Evolutionary conservation across 1,140 invertebrate genomes (phyloP), one percentile per base, ranked within the genome.

Genomic region (Agraylea sexmaculata): DNA sequence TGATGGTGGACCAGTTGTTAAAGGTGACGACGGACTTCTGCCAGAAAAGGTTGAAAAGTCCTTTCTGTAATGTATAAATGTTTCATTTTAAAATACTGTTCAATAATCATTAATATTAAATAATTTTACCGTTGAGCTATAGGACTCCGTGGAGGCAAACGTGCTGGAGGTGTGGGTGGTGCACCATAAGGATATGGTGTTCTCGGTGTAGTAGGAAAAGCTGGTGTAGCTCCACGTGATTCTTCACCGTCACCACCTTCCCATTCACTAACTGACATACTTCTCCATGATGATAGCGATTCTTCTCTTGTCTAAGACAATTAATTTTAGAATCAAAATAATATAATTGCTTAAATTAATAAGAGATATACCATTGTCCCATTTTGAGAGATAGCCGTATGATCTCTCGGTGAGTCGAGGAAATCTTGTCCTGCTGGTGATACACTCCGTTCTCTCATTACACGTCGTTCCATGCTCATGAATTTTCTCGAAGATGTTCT

Each of bases 141-240:
- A 58, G 78, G 78, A 75, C 77, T 80, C 62, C 79, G 79, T 49
- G 71, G 77, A 48, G 71, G 77, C 47, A 76, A 64, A 25, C 47
- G 40, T 19, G 43, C 19, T 56, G 63, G 69, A 59, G 66, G 75
- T 49, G 75, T 73, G 19, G 77, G 72, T 40, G 74, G 69, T n/a
- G n/a, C n/a, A n/a, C n/a, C n/a, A n/a, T n/a, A n/a, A 19, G 68
- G 68, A 67, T 90, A 90, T 1, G 87, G 87, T 2, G 88, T 91
- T 46, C 85, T 75, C 18, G 87, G 85, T 50, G 83, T 80, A 15
- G 88, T 84, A 22, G 88, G 88, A 66, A 92, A 93, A 28, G 83
- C 83, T 13, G 88, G 88, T 2, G 88, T 92, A 57, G 86, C 80
- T 15, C 86, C 84, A 40, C 87, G 73, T 60, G 59, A 64, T 52